Conservation (phyloP, 2,797 vertebrate genomes). For the Lemur catta region DNA sequence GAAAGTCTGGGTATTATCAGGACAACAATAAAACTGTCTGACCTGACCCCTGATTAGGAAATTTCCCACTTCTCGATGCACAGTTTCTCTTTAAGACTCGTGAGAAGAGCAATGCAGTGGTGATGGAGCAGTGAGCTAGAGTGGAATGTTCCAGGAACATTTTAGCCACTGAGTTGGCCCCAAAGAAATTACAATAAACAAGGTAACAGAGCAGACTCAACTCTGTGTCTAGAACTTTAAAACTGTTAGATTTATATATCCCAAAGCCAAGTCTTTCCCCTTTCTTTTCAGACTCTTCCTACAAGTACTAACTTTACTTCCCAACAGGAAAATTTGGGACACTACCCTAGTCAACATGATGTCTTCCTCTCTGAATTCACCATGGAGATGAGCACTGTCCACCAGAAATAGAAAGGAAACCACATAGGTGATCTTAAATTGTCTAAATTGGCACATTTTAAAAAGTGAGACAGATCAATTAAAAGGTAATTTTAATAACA, state of each 20-base stretch:
- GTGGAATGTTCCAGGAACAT: not conserved
- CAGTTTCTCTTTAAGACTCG: not conserved
- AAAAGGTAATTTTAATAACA: not conserved
- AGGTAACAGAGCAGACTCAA: not conserved
- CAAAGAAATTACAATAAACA: not conserved
- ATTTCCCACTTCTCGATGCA: not conserved
- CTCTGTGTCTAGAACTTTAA: not conserved
- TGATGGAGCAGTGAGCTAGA: not conserved
- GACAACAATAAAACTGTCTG: not conserved
- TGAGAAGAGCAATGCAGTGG: rapidly evolving
- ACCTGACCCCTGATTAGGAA: not conserved
- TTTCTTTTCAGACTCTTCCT: not conserved
- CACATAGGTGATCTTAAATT: not conserved
- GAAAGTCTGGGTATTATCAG: not conserved
- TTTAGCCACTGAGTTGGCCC: not conserved
- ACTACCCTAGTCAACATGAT: not conserved
- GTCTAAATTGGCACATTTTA: not conserved
- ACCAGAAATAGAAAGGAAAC: not conserved
- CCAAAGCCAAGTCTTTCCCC: not conserved
- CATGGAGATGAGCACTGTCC: not conserved
- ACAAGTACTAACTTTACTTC: not conserved
- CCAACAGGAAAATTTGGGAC: not conserved
- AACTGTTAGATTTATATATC: not conserved
- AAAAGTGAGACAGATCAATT: not conserved
- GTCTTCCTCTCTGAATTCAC: constrained; percentile 4